A percentile compares a stretch with the other conserved stretches of the same genome.
phyloP scores from a whole-genome alignment of 2,113 vertebrate species.

The Tachuris rubrigastra region DNA sequence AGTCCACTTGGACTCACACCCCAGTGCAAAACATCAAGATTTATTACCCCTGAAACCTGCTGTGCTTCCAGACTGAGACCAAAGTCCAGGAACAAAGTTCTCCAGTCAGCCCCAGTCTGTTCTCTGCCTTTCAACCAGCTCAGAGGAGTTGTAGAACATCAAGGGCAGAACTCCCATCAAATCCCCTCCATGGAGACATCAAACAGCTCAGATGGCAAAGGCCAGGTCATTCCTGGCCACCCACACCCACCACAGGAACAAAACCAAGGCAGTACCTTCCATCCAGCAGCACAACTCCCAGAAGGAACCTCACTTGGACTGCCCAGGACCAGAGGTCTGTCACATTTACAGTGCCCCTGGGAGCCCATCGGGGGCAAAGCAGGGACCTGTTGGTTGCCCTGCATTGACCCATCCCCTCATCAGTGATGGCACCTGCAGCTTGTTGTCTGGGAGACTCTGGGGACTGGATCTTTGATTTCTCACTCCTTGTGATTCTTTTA shows the following conservation, averaged over 20 bases:
- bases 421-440: not conserved
- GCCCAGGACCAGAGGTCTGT: rapidly evolving
- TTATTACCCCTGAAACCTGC: not conserved
- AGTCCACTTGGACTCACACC: not conserved
- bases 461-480: not conserved
- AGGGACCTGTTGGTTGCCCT: not conserved
- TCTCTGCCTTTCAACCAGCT: not conserved
- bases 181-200: not conserved
- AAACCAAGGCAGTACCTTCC: not conserved
- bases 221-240: not conserved
- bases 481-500: not conserved
- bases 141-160: not conserved
- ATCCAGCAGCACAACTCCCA: rapidly evolving
- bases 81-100: not conserved
- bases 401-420: rapidly evolving
- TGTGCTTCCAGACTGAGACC: rapidly evolving
- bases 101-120: not conserved
- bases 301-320: rapidly evolving
- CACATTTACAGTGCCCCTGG: not conserved
- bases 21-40: not conserved
- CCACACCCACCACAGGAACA: not conserved
- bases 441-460: not conserved
- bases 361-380: not conserved
- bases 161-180: not conserved
- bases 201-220: not conserved